Percentiles rank a stretch among this genome's conserved stretches.
Conservation (phyloP, 2,113 vertebrate genomes). For the Murina feae region DNA sequence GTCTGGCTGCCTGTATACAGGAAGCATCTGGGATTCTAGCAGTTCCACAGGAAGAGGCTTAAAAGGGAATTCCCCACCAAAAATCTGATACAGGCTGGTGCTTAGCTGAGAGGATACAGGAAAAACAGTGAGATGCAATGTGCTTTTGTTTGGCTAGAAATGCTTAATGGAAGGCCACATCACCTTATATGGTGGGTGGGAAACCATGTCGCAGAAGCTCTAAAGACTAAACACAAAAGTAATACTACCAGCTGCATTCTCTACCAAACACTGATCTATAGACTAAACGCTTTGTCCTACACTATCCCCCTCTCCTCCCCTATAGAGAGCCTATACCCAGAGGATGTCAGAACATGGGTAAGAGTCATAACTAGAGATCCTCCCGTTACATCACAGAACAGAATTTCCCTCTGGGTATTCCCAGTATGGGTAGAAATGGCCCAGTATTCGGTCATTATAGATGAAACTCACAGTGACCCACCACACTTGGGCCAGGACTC, state of each 20-base stretch:
- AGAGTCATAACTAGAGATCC: neutral
- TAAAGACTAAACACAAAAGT: constrained; percentile 1
- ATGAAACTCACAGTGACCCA: neutral
- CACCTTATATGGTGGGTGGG: neutral
- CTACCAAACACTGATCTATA: neutral
- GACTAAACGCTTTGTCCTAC: neutral
- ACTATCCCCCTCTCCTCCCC: neutral
- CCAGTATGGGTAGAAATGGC: neutral
- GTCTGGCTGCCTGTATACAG: neutral
- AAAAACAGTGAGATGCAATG: neutral
- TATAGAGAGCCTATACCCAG: neutral
- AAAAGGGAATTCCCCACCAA: constrained; percentile 45
- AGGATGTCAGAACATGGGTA: neutral
- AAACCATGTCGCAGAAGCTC: neutral
- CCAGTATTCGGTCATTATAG: neutral
- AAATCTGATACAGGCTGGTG: neutral
- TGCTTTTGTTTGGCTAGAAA: neutral
- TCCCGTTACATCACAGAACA: neutral
- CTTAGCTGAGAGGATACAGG: neutral
- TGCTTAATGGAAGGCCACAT: neutral
- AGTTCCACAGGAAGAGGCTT: neutral
- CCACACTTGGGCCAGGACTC: neutral
- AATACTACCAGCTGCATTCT: neutral
- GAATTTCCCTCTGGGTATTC: neutral
- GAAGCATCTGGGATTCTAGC: neutral